Conservation (phyloP, 2,888 invertebrate genomes). For the Pseudanteris insignis region DNA sequence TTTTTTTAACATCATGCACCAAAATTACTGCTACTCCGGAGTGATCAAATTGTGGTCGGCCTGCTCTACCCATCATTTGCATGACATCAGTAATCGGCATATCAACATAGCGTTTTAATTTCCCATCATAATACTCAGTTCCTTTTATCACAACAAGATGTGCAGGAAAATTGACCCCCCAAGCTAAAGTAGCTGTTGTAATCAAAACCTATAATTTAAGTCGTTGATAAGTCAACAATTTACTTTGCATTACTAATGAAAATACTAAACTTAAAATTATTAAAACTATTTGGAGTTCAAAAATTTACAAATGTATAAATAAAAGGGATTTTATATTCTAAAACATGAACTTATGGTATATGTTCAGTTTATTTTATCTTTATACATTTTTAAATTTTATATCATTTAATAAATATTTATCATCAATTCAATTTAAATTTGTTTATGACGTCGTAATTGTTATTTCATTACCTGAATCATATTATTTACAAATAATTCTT, state of each 20-base stretch:
- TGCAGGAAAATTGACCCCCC: conserved; percentile 99
- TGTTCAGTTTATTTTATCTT: too few species aligned
- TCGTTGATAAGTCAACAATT: too few species aligned
- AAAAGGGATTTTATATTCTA: too few species aligned
- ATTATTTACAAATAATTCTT: conserved; percentile 92
- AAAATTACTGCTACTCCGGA: conserved; percentile 88
- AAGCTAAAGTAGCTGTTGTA: conserved; percentile 96
- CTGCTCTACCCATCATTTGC: conserved; percentile 99
- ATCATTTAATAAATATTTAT: too few species aligned
- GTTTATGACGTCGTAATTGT: neutral
- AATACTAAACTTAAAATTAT: too few species aligned
- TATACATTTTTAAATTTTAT: too few species aligned
- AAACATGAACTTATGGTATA: too few species aligned
- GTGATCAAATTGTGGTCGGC: conserved; percentile 95
- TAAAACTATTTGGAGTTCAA: too few species aligned
- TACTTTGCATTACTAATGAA: too few species aligned
- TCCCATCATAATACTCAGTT: conserved; percentile 98
- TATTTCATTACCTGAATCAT: conserved; percentile 82
- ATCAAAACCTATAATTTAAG: conserved; percentile 83
- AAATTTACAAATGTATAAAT: neutral
- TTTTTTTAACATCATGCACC: conserved; percentile 97
- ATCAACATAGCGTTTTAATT: conserved; percentile 95
- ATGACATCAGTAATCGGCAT: conserved; percentile 99
- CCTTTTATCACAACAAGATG: conserved; percentile 98
- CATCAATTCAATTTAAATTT: too few species aligned